Conservation (phyloP, 2,797 vertebrate genomes). For the Typhlichthys subterraneus region DNA sequence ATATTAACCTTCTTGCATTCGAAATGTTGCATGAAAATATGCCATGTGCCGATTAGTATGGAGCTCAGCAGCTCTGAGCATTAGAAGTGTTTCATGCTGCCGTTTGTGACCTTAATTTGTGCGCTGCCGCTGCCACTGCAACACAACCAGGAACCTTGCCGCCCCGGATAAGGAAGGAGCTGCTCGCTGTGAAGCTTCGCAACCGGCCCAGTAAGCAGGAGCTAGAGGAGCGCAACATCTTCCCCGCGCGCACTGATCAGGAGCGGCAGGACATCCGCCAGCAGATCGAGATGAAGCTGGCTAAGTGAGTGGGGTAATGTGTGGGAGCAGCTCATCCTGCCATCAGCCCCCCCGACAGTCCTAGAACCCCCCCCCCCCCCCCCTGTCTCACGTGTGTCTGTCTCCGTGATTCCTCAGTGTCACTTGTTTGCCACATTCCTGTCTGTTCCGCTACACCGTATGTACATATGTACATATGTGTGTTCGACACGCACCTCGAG, state of each 20-base stretch:
- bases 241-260: conserved; percentile 91
- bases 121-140: background rate
- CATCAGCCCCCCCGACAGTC: conserved; percentile 16
- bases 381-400: conserved; percentile 44
- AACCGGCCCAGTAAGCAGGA: conserved; percentile 96
- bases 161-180: conserved; percentile 91
- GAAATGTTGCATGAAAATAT: conserved; percentile 14
- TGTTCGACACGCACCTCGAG: background rate
- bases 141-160: conserved; percentile 86
- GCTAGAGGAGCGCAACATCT: conserved; percentile 95
- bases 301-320: conserved; percentile 86
- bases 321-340: conserved; percentile 36
- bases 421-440: conserved; percentile 16
- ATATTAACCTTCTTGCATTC: background rate
- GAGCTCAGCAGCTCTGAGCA: conserved; percentile 20
- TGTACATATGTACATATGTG: background rate
- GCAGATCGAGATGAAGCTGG: conserved; percentile 96
- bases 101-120: conserved; percentile 23
- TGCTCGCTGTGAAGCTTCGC: conserved; percentile 90
- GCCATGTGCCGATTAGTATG: conserved; percentile 18
- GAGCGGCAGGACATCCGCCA: conserved; percentile 95
- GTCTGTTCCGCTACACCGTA: conserved; percentile 2
- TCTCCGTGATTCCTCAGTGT: conserved; percentile 25
- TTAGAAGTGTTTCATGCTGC: conserved; percentile 1
- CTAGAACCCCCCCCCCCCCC: background rate